Conservation (phyloP, 2,113 vertebrate species). For the Sturnus vulgaris region DNA sequence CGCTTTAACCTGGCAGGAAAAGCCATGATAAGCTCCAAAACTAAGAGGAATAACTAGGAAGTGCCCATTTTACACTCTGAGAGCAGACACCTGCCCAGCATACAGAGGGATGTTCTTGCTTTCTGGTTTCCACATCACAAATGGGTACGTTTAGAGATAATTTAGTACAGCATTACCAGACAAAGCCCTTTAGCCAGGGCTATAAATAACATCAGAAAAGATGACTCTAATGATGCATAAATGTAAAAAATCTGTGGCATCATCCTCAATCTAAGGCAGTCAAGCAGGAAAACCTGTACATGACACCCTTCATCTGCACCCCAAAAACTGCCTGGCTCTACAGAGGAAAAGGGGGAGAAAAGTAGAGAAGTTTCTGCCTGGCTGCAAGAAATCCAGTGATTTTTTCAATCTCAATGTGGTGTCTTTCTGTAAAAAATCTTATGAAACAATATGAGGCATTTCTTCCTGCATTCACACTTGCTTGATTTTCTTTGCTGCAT, state of each 20-base stretch:
- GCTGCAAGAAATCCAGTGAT: not conserved
- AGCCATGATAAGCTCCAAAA: not conserved
- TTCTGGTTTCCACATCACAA: not conserved
- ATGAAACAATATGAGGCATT: not conserved
- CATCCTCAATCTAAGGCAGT: not conserved
- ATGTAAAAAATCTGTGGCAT: not conserved
- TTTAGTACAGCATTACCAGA: not conserved
- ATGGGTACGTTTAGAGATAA: not conserved
- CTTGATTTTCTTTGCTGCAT: not conserved
- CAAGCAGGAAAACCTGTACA: not conserved
- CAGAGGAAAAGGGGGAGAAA: not conserved
- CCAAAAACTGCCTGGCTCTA: not conserved
- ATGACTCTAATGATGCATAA: not conserved
- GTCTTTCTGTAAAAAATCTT: not conserved
- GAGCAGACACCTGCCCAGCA: not conserved
- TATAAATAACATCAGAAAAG: not conserved
- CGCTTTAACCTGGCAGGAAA: not conserved
- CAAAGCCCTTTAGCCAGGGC: not conserved
- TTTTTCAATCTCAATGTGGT: not conserved
- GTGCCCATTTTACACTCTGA: not conserved
- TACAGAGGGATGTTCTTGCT: not conserved
- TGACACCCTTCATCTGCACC: accelerated
- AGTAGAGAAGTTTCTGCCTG: not conserved
- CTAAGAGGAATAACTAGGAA: not conserved
- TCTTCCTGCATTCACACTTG: not conserved